Conservation (phyloP, 2,888 invertebrate species). For the Thyatira batis region DNA sequence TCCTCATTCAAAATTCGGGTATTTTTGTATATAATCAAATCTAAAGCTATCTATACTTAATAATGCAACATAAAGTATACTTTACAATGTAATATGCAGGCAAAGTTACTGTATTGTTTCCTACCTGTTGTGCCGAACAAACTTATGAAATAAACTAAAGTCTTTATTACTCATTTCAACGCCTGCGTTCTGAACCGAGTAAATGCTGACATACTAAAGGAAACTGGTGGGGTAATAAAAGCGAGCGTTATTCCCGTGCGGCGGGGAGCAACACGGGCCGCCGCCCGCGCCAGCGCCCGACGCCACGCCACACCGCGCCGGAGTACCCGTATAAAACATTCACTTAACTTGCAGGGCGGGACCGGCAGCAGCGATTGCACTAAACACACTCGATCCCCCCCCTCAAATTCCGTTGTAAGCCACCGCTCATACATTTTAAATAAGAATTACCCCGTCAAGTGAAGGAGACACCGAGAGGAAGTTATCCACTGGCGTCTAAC, state of each 20-base stretch:
- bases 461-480: constrained; percentile 64
- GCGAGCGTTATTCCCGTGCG: constrained; percentile 6
- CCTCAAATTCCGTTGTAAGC: constrained; percentile 33
- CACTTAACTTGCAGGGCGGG: constrained; percentile 11
- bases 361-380: constrained; percentile 19
- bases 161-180: constrained; percentile 3
- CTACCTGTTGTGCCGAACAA: constrained; percentile 1
- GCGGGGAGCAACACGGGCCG: neutral
- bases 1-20: too few species aligned
- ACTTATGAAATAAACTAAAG: constrained; percentile 6
- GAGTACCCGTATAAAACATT: constrained; percentile 17
- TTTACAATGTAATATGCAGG: neutral
- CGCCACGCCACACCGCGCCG: too few species aligned
- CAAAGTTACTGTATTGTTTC: neutral
- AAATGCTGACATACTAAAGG: neutral
- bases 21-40: too few species aligned
- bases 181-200: neutral
- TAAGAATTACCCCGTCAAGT: constrained; percentile 68
- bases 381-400: constrained; percentile 32
- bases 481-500: constrained; percentile 70
- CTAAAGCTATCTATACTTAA: neutral
- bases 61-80: neutral
- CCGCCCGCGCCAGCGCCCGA: neutral
- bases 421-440: constrained; percentile 72
- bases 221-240: constrained; percentile 8